Conservation (phyloP, 2,113 vertebrate genomes). For the Pelodiscus sinensis region DNA sequence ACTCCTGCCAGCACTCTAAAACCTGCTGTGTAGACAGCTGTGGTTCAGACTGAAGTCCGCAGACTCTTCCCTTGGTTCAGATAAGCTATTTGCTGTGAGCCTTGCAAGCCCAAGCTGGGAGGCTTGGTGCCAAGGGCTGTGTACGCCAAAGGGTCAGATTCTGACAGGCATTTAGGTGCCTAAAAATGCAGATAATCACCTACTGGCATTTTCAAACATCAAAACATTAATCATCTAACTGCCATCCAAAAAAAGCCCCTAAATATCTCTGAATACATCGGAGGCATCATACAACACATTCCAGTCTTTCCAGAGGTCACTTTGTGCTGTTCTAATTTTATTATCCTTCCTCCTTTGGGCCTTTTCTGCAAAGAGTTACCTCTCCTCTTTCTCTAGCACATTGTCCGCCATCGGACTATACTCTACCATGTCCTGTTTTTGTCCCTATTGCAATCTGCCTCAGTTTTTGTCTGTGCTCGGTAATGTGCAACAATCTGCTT, state of each 20-base stretch:
- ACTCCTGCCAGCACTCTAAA: too few relatives aligned
- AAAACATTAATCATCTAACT: background rate
- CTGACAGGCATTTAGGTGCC: constrained; percentile 54
- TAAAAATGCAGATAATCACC: background rate
- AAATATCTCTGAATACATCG: constrained; percentile 46
- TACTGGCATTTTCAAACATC: constrained; percentile 46
- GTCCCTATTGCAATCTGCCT: background rate
- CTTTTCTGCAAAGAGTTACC: background rate
- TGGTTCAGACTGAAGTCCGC: too few relatives aligned
- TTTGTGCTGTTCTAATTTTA: rapidly evolving
- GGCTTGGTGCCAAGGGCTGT: background rate
- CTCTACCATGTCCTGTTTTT: background rate
- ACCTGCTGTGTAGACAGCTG: too few relatives aligned
- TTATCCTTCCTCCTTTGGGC: background rate
- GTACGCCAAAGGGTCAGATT: constrained; percentile 19
- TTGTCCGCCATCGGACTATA: rapidly evolving
- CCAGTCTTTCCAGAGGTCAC: rapidly evolving
- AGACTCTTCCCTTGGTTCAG: too few relatives aligned
- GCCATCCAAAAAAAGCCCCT: constrained; percentile 53
- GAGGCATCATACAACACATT: background rate
- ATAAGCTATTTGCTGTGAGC: background rate
- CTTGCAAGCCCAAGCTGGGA: background rate
- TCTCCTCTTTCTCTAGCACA: background rate
- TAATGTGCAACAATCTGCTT: background rate
- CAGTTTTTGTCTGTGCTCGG: background rate